Evolutionary conservation across 1,140 invertebrate species (phyloP).

Genomic region (Pachypsylla venusta): DNA sequence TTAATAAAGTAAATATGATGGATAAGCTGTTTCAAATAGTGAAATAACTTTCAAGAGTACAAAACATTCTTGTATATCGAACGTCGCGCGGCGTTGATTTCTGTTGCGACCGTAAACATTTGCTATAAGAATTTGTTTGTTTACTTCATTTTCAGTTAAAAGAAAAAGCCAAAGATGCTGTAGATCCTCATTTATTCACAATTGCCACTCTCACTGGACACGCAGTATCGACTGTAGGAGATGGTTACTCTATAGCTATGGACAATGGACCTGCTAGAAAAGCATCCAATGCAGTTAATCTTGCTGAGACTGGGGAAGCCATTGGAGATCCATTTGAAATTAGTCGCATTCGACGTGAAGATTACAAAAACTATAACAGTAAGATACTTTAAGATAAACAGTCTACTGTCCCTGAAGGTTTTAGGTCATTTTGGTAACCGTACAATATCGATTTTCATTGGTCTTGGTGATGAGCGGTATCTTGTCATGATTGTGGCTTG

Average conservation of each 20-base stretch:
- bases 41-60: no score
- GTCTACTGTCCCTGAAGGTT: no score
- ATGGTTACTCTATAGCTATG: conserved; percentile 59
- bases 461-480: no score
- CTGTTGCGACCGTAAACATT: no score
- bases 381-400: no score
- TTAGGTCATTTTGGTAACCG: no score
- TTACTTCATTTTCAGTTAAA: conserved; percentile 39
- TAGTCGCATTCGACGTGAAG: conserved; percentile 68
- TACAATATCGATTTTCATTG: no score
- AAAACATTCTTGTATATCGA: no score
- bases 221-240: conserved; percentile 58
- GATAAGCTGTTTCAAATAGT: no score
- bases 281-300: conserved; percentile 39
- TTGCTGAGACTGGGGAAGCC: conserved; percentile 56
- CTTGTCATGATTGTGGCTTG: no score
- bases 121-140: conserved; percentile 10
- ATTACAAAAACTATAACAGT: conserved; percentile 59
- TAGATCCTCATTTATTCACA: conserved; percentile 79
- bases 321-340: conserved; percentile 86
- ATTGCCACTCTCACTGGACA: conserved; percentile 91
- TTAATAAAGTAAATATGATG: no score
- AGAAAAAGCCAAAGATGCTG: conserved; percentile 43
- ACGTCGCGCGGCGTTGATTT: no score
- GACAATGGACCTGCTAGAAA: conserved; percentile 78